A percentile compares a stretch with the other conserved stretches of the same genome.
These are phyloP conservation scores for Gallinago nigripennis DNA, from an alignment of 2,797 vertebrate species.

Conservation along the genomic window DNA sequence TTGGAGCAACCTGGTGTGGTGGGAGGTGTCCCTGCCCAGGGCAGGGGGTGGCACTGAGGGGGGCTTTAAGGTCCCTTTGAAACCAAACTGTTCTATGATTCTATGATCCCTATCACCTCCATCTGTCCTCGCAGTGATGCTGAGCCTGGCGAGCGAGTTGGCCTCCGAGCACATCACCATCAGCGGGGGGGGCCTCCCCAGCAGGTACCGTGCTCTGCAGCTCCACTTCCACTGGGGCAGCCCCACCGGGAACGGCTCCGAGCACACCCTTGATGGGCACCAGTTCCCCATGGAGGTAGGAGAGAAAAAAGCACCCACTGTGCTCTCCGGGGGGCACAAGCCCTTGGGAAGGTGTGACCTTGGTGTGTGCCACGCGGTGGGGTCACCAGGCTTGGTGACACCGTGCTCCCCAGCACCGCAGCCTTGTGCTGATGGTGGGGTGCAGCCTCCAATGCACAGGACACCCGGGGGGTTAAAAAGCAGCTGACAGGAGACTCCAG, in stretches of 20 bases:
- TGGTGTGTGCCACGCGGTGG: fast-evolving
- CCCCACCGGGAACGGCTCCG: slow-evolving; percentile 76
- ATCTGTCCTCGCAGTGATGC: slow-evolving; percentile 71
- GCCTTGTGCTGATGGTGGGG: not conserved
- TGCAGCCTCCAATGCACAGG: not conserved
- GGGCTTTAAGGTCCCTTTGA: not conserved
- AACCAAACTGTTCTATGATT: not conserved
- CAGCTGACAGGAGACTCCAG: not conserved
- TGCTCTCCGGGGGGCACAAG: fast-evolving
- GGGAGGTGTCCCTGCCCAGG: not conserved
- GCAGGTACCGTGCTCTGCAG: slow-evolving; percentile 80
- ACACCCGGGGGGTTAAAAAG: not conserved
- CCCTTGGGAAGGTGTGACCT: not conserved
- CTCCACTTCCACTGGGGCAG: slow-evolving; percentile 91
- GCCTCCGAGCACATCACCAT: slow-evolving; percentile 72
- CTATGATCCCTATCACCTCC: not conserved
- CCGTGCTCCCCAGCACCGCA: fast-evolving
- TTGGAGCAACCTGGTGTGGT: not conserved
- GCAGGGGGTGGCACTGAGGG: not conserved
- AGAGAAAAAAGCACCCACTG: fast-evolving
- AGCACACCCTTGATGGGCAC: slow-evolving; percentile 83
- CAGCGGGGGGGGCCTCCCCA: slow-evolving; percentile 81
- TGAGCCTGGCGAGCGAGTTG: slow-evolving; percentile 73
- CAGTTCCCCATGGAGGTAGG: slow-evolving; percentile 85
- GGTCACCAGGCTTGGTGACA: fast-evolving